Percentiles rank a stretch among this genome's conserved stretches.
Conservation (phyloP, 2,888 invertebrate species). For the Oegoconia quadripuncta region DNA sequence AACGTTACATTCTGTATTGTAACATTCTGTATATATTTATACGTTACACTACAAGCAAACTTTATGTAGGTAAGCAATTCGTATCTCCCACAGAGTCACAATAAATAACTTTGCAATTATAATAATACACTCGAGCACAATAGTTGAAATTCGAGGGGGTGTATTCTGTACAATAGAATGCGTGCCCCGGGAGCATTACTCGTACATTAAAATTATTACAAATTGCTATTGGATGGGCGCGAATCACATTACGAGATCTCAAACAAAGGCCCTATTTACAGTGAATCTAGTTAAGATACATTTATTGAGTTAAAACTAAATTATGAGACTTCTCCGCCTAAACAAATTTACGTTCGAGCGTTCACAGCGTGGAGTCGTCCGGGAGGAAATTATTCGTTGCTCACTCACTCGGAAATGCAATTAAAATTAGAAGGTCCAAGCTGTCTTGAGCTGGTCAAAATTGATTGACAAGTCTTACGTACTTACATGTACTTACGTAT, state of each 20-base stretch:
- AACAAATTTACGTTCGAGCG: conserved; percentile 35
- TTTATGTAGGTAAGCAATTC: neutral
- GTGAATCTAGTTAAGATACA: conserved; percentile 50
- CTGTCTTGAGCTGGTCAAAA: too few relatives aligned
- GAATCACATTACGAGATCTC: conserved; percentile 47
- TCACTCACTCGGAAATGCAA: conserved; percentile 7
- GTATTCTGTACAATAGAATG: conserved; percentile 42
- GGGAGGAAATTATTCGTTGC: conserved; percentile 25
- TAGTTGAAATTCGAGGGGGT: conserved; percentile 40
- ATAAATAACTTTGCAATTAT: conserved; percentile 59
- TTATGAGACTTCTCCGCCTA: conserved; percentile 58
- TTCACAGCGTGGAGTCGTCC: conserved; percentile 23
- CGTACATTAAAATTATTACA: conserved; percentile 69
- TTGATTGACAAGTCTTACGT: too few relatives aligned
- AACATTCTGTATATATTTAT: too few relatives aligned
- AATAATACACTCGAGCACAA: conserved; percentile 55
- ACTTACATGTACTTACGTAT: too few relatives aligned
- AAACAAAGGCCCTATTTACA: conserved; percentile 54
- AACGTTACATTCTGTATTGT: too few relatives aligned
- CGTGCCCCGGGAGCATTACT: conserved; percentile 40
- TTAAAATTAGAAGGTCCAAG: too few relatives aligned
- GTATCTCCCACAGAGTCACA: conserved; percentile 37
- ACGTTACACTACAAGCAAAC: neutral
- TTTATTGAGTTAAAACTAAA: conserved; percentile 67
- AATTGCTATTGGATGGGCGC: conserved; percentile 60